Conservation (phyloP, 1,140 invertebrate species). For the Bradysia coprophila region DNA sequence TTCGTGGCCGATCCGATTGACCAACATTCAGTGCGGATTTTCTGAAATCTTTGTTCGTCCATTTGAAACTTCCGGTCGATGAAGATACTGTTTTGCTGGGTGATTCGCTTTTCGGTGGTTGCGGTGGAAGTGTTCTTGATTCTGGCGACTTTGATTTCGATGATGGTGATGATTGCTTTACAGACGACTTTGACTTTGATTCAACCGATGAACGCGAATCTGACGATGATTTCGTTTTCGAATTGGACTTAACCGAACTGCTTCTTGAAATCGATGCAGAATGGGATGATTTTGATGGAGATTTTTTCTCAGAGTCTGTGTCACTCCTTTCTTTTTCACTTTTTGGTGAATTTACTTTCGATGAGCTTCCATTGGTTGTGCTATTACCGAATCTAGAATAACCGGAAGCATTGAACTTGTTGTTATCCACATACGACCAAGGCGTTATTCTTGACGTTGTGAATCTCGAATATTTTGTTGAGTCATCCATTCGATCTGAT, state of each 20-base stretch:
- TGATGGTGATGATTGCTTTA: slow-evolving; percentile 2
- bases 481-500: slow-evolving; percentile 42
- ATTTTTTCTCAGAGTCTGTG: slow-evolving; percentile 1
- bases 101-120: slow-evolving; percentile 32
- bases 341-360: slow-evolving; percentile 1
- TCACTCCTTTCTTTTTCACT: neutral
- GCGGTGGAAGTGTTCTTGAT: slow-evolving; percentile 28
- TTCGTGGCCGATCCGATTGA: slow-evolving; percentile 24
- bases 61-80: slow-evolving; percentile 24
- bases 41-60: slow-evolving; percentile 52
- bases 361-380: neutral
- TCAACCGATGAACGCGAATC: slow-evolving; percentile 23
- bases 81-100: slow-evolving; percentile 25
- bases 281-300: slow-evolving; percentile 10
- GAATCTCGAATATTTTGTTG: slow-evolving; percentile 37
- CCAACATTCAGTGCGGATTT: slow-evolving; percentile 57
- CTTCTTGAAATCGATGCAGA: slow-evolving; percentile 10
- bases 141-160: slow-evolving; percentile 14
- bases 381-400: slow-evolving; percentile 13
- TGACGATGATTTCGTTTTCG: slow-evolving; percentile 26
- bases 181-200: slow-evolving; percentile 19
- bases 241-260: slow-evolving; percentile 20
- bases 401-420: slow-evolving; percentile 18
- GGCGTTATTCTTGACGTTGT: slow-evolving; percentile 30
- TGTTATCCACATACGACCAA: slow-evolving; percentile 44